Evolutionary conservation across 2,888 invertebrate genomes (phyloP), one percentile per base, ranked within the genome.

Genomic region (Sthenelais limicola): DNA sequence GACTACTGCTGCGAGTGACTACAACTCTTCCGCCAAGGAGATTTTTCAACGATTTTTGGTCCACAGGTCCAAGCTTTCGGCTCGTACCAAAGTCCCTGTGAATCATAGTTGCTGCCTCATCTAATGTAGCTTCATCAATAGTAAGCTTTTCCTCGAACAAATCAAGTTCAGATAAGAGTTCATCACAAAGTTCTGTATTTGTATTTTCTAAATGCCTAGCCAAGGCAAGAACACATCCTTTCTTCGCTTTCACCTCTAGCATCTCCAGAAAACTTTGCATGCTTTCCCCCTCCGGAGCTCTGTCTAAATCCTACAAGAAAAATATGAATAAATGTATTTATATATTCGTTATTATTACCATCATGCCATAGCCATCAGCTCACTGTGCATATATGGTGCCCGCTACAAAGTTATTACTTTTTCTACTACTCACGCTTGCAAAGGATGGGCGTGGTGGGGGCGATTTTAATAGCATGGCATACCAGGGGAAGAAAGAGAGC

Each of bases 61-160:
- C 62, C n/a, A 62, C 62, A 26, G 62, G 62, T 1, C 62, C 62
- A 24, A 62, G 35, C 24, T 62, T 62, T 26, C 38, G 33, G 38
- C 26, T 26, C 3, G 2, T 24, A 9, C 62, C 62, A 26, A 24
- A 62, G 24, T 62, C 38, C 1, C 62, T 35, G 38, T 62, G 62
- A 24, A 24, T 15, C 62, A 62, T 3, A 2, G 62, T 62, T 2
- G 62, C 62, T 43, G 43, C 43, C 62, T 62, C 62, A 26, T 62
- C 62, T n/a, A 15, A 24, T 2, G 38, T 62, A 28, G 35, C 38
- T 18, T 62, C 62, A 12, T 62, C 62, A 26, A 62, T 35, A 21
- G 38, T 24, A 35, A 62, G 38, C 9, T 38, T 15, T 21, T 38
- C 15, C 38, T 35, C n/a, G 21, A 24, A 1, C 38, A 62, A 26